Evolutionary conservation across 2,113 vertebrate species (phyloP), one percentile per base, ranked within the genome.

Genomic region (Pyrgilauda ruficollis): DNA sequence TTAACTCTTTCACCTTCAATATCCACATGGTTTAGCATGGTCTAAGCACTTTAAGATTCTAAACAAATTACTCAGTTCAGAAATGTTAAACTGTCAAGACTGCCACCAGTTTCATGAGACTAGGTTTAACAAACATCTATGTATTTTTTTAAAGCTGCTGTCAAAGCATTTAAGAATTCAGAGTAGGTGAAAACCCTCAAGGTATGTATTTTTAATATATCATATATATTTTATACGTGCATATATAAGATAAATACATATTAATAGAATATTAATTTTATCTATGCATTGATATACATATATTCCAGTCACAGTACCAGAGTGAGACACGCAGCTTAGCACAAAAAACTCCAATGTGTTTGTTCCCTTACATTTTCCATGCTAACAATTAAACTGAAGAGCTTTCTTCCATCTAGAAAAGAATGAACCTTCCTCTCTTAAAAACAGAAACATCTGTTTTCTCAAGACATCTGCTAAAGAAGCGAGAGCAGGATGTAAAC

Each of bases 401-500:
- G 46, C 50, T 72, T 68, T 82, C 49, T 77, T 80, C 76, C 81
- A 49, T 91, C 73, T 63, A 96, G 88, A 94, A 63, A 49, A 76
- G 74, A 77, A 94, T 89, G 82, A 88, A 37, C 26, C 66, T 85
- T 89, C n/a, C 66, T 87, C 89, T 82, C 80, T 59, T 66, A 55
- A 92, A 97, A 97, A 95, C 72, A 77, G 90, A 95, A 98, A 97
- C 96, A 98, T 95, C 96, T 97, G 96, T 92, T 97, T 89, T 94
- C 87, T 85, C 49, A 90, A 85, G 95, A 97, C 96, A 97, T 97
- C 97, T 98, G 97, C 85, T 96, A 88, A 91, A 92, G 94, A 94
- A 97, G 84, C 3, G 0, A 94, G 84, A 93, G 24, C 88, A 84
- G 86, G 86, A 97, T 96, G 88, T 96, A 97, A 96, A 89, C 67